Evolutionary conservation across 1,140 invertebrate genomes (phyloP).

Genomic region (Leptinotarsa undecemlineata): DNA sequence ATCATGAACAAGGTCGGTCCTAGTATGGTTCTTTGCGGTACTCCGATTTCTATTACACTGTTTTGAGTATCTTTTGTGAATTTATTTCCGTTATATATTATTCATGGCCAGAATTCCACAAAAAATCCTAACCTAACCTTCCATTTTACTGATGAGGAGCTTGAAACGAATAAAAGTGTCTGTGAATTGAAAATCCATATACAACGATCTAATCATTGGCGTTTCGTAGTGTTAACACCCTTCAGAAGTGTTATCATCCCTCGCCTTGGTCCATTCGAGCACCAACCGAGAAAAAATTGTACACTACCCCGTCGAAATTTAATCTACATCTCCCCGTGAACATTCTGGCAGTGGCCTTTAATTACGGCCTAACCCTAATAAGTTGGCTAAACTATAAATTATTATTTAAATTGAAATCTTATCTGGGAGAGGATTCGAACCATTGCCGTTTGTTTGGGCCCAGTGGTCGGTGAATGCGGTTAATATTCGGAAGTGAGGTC

Average conservation of each 20-base stretch:
- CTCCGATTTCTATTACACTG: no score
- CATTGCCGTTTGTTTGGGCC: neutral
- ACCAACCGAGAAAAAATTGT: neutral
- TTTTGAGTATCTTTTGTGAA: no score
- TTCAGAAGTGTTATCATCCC: neutral
- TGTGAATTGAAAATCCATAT: no score
- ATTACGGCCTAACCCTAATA: slow-evolving; percentile 15
- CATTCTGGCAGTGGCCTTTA: slow-evolving; percentile 11
- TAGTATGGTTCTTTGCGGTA: no score
- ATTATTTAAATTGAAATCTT: slow-evolving; percentile 21
- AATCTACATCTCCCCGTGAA: slow-evolving; percentile 2
- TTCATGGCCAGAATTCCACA: no score
- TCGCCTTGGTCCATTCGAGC: slow-evolving; percentile 1
- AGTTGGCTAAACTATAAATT: slow-evolving; percentile 15
- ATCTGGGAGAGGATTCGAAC: slow-evolving; percentile 12
- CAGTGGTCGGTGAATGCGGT: neutral
- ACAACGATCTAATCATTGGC: no score
- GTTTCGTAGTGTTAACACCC: neutral
- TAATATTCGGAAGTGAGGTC: slow-evolving; percentile 17
- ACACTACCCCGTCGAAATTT: slow-evolving; percentile 1
- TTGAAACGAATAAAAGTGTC: no score
- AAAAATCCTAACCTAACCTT: no score
- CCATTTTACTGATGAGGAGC: no score
- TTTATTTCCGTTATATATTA: no score
- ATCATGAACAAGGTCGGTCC: no score